Evolutionary conservation across 30 jellyfish, hydroid and myxozoan genomes (phyloP), one percentile per base, ranked within the genome.

Genomic region (Morbakka virulenta): DNA sequence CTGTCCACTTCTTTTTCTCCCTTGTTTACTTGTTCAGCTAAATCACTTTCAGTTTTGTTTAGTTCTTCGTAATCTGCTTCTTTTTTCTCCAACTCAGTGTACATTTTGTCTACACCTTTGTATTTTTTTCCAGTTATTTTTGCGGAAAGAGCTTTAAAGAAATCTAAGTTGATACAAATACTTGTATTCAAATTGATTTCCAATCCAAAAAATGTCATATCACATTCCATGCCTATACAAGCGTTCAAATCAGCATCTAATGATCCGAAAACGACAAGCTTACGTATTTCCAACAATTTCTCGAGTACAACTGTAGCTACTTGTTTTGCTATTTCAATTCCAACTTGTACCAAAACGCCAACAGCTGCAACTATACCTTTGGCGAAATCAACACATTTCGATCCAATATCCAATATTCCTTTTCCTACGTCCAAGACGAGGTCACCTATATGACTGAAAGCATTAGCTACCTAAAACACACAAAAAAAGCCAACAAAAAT

Each of bases 61-160:
- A 85, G 68, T 50, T 77, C 88, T 85, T 77, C 73, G 11, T 47
- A 28, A 31, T 85, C 47, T 27, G 81, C 78, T 32, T 85, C 96
- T 24, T 68, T 62, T 48, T 85, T 67, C 30, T 64, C 72, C 14
- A 86, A 27, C 24, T 80, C 86, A 21, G 35, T n/a, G 35, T 72
- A 53, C 80, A 80, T 57, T 34, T 86, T 79, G 69, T 86, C 72
- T 28, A 72, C 48, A 36, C 89, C 96, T 0, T 88, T 93, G 22
- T 86, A 72, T 65, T 49, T 71, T 32, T 86, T 77, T 53, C 80
- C 85, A 0, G 79, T 81, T 0, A 72, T 28, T 14, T 50, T 80
- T 27, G 65, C 63, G 1, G 85, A 94, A 23, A 87, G 32, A 28
- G 36, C 22, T 23, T 51, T 35, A 84, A 77, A 80, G 79, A 87